These are phyloP conservation scores for Drosophila putrida DNA, from an alignment of 2,888 invertebrate genomes.

Conservation along the genomic window DNA sequence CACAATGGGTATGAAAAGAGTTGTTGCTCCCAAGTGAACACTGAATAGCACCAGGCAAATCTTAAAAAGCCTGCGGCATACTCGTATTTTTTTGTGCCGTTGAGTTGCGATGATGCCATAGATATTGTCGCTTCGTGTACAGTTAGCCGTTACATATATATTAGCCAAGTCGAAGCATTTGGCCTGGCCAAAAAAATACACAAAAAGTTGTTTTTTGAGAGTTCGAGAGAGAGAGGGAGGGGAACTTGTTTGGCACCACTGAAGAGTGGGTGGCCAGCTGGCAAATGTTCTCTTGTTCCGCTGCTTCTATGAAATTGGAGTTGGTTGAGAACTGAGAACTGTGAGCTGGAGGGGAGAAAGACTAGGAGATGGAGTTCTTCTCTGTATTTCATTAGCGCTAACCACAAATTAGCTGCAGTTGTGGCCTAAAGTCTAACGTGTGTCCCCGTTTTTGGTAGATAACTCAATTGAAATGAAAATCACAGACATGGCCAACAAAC, in stretches of 20 bases:
- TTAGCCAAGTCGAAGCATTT: constrained; percentile 59
- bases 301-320: constrained; percentile 24
- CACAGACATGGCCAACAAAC: constrained; percentile 51
- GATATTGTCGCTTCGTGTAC: constrained; percentile 80
- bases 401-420: constrained; percentile 68
- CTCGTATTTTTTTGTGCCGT: constrained; percentile 25
- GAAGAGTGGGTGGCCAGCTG: constrained; percentile 74
- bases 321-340: background rate
- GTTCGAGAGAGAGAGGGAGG: background rate
- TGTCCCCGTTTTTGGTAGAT: constrained; percentile 60
- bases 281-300: constrained; percentile 24
- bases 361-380: constrained; percentile 3
- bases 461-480: constrained; percentile 81
- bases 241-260: constrained; percentile 58
- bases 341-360: background rate
- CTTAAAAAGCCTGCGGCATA: constrained; percentile 42
- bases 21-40: constrained; percentile 12
- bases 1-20: constrained; percentile 24
- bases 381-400: constrained; percentile 69
- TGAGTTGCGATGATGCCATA: constrained; percentile 61
- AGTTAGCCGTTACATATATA: constrained; percentile 79
- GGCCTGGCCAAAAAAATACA: constrained; percentile 54
- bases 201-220: background rate
- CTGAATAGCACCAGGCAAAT: constrained; percentile 19
- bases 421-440: constrained; percentile 35